Conservation (phyloP, 2,888 invertebrate genomes). For the Biston stratarius region DNA sequence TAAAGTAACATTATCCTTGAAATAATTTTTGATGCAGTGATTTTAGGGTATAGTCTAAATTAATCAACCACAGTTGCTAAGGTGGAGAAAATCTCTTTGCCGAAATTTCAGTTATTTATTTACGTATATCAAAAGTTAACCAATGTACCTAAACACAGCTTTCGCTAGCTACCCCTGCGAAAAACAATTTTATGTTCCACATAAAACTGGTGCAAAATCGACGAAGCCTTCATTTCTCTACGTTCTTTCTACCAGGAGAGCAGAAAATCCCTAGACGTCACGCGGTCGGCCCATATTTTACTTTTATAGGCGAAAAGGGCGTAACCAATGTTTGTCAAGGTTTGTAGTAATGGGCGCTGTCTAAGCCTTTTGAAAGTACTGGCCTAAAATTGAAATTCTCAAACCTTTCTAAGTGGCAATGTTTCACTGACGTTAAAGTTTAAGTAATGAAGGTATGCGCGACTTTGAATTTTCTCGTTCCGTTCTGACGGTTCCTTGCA, state of each 20-base stretch:
- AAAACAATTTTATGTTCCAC: conserved; percentile 32
- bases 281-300: conserved; percentile 62
- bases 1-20: conserved; percentile 35
- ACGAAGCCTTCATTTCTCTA: conserved; percentile 32
- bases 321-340: conserved; percentile 67
- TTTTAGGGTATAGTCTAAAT: neutral
- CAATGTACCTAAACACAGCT: conserved; percentile 11
- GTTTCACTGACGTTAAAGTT: conserved; percentile 65
- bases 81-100: conserved; percentile 1
- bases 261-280: conserved; percentile 53
- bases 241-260: conserved; percentile 51
- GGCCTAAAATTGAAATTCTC: conserved; percentile 71
- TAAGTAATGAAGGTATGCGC: conserved; percentile 61
- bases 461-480: conserved; percentile 52
- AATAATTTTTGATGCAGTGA: conserved; percentile 30
- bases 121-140: conserved; percentile 10
- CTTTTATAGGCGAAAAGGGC: conserved; percentile 62
- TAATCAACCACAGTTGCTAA: neutral
- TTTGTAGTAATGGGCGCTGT: conserved; percentile 58
- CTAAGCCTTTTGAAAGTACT: conserved; percentile 62
- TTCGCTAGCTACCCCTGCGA: conserved; percentile 8
- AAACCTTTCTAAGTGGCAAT: conserved; percentile 63
- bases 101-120: conserved; percentile 6
- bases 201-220: conserved; percentile 34
- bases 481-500: conserved; percentile 30